phyloP scores from a whole-genome alignment of 2,797 vertebrate species.

The Halcyon smyrnensis region DNA sequence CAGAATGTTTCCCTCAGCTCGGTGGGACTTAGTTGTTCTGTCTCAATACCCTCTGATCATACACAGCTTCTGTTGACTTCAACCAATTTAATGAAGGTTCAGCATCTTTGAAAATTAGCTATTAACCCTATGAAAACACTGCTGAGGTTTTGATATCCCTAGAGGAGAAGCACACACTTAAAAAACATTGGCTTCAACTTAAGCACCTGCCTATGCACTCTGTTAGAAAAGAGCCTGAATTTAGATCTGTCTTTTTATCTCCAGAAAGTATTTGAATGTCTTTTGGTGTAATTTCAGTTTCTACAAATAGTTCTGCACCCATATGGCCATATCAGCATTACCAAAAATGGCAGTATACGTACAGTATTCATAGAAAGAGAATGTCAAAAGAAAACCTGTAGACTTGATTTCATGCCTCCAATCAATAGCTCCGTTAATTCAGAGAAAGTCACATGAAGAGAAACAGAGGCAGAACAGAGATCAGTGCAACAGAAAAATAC shows the following conservation, averaged over 20 bases:
- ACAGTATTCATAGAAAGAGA: background rate
- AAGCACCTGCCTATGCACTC: background rate
- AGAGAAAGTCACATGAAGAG: background rate
- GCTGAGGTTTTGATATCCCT: background rate
- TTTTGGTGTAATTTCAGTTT: background rate
- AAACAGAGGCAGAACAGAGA: background rate
- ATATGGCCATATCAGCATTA: fast-evolving
- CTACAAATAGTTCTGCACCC: background rate
- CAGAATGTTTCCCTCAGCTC: background rate
- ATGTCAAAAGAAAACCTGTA: background rate
- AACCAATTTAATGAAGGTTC: background rate
- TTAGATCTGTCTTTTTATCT: background rate
- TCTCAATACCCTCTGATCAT: background rate
- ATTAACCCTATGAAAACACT: background rate
- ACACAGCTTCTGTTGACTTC: background rate
- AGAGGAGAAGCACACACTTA: background rate
- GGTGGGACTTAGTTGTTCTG: background rate
- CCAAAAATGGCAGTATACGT: background rate
- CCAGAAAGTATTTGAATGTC: background rate
- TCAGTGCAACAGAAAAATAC: background rate
- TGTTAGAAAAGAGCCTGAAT: background rate
- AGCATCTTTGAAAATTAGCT: conserved; percentile 7
- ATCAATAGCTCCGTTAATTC: background rate
- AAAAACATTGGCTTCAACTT: background rate
- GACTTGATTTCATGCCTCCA: background rate